These are phyloP conservation scores for Rattus norvegicus DNA, from an alignment of 2,113 vertebrate species.

Conservation along the genomic window GRCr8 NC_086024.1:115271501-115272000, in stretches of 20 bases:
- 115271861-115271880: neutral
- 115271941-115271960: neutral
- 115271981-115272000: too few species aligned
- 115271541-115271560: neutral
- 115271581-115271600: neutral
- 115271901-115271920: neutral
- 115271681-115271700: constrained; percentile 14
- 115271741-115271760: neutral
- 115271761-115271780: constrained; percentile 6
- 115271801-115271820: neutral
- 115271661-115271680: neutral
- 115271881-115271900: neutral
- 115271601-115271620: neutral
- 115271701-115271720: constrained; percentile 16
- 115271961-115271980: neutral
- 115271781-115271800: neutral
- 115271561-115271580: neutral
- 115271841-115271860: neutral
- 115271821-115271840: neutral
- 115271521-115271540: neutral
- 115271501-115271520: neutral
- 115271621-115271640: neutral
- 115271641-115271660: neutral
- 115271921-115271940: constrained; percentile 9
- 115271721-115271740: neutral